phyloP scores from a whole-genome alignment of 2,797 vertebrate species.

The Rhinogobio ventralis region DNA sequence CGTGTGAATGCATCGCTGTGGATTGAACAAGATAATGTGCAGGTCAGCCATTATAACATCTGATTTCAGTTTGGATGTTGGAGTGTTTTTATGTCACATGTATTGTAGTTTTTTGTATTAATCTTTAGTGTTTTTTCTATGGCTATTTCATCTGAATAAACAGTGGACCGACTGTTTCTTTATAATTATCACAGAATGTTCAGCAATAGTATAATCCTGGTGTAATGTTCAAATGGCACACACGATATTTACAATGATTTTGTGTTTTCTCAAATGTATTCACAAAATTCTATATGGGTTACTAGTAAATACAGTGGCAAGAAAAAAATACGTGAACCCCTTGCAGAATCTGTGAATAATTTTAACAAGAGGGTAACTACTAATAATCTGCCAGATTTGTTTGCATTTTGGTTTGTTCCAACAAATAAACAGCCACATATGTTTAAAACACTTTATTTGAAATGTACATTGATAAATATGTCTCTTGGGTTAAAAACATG shows the following conservation, averaged over 20 bases:
- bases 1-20: neutral
- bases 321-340: too few species aligned
- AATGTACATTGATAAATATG: conserved; percentile 56
- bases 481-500: conserved; percentile 8
- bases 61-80: neutral
- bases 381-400: too few species aligned
- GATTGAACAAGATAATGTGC: neutral
- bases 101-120: neutral
- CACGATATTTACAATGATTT: too few species aligned
- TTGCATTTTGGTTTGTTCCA: too few species aligned
- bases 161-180: neutral
- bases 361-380: too few species aligned
- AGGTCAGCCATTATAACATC: neutral
- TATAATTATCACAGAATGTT: too few species aligned
- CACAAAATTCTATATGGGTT: too few species aligned
- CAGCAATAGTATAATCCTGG: neutral
- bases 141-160: neutral
- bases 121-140: neutral
- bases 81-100: neutral
- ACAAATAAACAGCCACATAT: neutral
- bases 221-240: neutral
- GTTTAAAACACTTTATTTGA: conserved; percentile 44
- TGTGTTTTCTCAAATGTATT: too few species aligned
- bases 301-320: too few species aligned
- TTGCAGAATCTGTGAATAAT: too few species aligned